Percentiles rank a stretch among this genome's conserved stretches.
Evolutionary conservation across 2,113 vertebrate genomes (phyloP).

Genomic region (Sminthopsis crassicaudata): DNA sequence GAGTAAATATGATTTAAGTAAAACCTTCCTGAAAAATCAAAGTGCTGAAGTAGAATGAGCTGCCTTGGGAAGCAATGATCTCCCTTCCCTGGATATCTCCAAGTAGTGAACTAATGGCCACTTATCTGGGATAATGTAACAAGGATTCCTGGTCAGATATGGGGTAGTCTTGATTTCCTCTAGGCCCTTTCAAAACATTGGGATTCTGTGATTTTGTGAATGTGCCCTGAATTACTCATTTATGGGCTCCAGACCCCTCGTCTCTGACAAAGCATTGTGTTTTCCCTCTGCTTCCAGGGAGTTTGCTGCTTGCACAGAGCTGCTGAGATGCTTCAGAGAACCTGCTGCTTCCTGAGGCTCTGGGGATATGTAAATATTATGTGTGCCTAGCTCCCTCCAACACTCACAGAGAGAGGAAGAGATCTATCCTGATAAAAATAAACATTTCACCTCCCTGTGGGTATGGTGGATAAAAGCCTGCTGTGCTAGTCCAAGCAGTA

Average conservation of each 20-base stretch:
- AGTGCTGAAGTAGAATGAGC: neutral
- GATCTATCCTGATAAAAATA: neutral
- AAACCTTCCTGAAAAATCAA: neutral
- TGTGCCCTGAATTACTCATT: neutral
- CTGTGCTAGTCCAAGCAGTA: neutral
- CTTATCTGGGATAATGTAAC: neutral
- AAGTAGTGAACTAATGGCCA: neutral
- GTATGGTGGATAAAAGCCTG: neutral
- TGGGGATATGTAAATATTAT: conserved; percentile 3
- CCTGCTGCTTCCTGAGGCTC: neutral
- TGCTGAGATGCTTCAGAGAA: neutral
- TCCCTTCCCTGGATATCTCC: neutral
- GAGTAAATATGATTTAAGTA: neutral
- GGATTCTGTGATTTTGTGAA: neutral
- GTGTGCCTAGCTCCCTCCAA: neutral
- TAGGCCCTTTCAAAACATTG: neutral
- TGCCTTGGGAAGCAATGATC: neutral
- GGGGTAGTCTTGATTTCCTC: neutral
- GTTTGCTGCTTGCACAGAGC: neutral
- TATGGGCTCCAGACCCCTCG: neutral
- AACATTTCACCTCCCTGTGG: neutral
- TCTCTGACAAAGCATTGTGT: neutral
- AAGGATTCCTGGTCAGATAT: neutral
- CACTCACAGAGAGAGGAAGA: neutral
- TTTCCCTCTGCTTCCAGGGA: neutral